Base-by-base conservation (phyloP, 1,140 invertebrate species). In the Phymorhynchus buccinoides region DNA sequence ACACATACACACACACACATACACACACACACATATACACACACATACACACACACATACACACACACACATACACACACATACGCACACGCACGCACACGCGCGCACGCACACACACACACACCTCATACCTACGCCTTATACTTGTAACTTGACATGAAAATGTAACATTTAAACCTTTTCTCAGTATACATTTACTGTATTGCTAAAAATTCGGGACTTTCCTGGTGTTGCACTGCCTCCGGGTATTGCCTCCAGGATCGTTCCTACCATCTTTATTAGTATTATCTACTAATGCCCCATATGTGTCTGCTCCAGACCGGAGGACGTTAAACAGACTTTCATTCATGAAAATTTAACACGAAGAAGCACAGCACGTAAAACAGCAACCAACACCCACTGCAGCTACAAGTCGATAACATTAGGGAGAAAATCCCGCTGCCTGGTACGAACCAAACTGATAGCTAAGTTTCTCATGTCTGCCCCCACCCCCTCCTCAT, bases 1-100 rank as follows among this genome's bases (percentile, higher is more conserved):
- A 22, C 32, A 37, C 32, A 27, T 35, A 75, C 16, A 75, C 71
- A 37, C 71, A 75, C 32, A 37, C 71, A 75, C 16, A 75, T 30
- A 27, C 7, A 66, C 27, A 66, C 62, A 66, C 27, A 27, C 7
- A 66, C 62, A 66, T 27, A 52, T 27, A 66, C 62, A 75, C 32
- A 75, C 12, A 6, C 71, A 32, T 35, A 75, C 71, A 75, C 71
- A 75, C 71, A 75, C 71, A 39, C 71, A 75, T 35, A 75, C 71
- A 66, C 71, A 75, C 71, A 75, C 71, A 75, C 71, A 75, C 71
- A 75, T 35, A 75, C 71, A 75, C 71, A 75, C 71, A 75, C 71
- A 75, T 35, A 75, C 3, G 4, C 71, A 75, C 71, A 75, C 71
- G 4, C 71, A 37, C 71, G 4, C 3, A 37, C 71, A 75, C 12